Percentiles rank a stretch among this genome's conserved stretches.
Evolutionary conservation across 2,888 invertebrate species (phyloP).

Genomic region (Gandaritis pyraliata): DNA sequence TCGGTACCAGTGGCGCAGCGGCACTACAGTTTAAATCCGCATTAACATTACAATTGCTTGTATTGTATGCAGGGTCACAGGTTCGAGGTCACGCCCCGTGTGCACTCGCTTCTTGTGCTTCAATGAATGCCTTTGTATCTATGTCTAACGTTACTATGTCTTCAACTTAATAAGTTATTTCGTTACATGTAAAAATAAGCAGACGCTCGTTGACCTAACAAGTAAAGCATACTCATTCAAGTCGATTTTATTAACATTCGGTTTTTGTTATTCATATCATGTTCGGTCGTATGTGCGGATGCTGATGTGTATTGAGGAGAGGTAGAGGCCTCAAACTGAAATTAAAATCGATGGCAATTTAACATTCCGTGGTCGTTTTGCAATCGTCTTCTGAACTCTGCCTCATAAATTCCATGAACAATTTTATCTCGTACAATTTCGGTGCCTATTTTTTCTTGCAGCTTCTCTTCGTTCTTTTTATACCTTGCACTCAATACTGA

Average conservation of each 20-base stretch:
- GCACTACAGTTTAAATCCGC: conserved; percentile 65
- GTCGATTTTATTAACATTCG: conserved; percentile 38
- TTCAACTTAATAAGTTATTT: conserved; percentile 15
- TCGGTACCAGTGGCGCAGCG: conserved; percentile 62
- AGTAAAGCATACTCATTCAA: conserved; percentile 26
- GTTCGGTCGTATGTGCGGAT: conserved; percentile 46
- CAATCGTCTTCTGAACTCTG: conserved; percentile 4
- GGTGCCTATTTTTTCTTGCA: conserved; percentile 42
- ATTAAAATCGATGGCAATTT: conserved; percentile 57
- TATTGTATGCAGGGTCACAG: conserved; percentile 76
- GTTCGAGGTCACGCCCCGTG: conserved; percentile 74
- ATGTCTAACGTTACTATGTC: conserved; percentile 25
- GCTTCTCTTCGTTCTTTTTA: conserved; percentile 40
- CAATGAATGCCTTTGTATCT: conserved; percentile 52
- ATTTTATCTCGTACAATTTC: neutral
- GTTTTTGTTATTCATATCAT: conserved; percentile 54
- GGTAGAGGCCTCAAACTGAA: conserved; percentile 51
- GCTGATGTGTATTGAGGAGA: conserved; percentile 53
- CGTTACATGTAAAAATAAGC: conserved; percentile 34
- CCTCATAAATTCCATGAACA: conserved; percentile 7
- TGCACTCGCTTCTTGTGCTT: conserved; percentile 56
- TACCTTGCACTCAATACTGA: conserved; percentile 54
- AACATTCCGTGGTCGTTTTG: conserved; percentile 53
- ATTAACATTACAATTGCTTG: conserved; percentile 78
- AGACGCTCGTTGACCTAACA: conserved; percentile 51